Evolutionary conservation across 2,113 vertebrate genomes (phyloP).

Genomic region (Thalassarche chlororhynchos): DNA sequence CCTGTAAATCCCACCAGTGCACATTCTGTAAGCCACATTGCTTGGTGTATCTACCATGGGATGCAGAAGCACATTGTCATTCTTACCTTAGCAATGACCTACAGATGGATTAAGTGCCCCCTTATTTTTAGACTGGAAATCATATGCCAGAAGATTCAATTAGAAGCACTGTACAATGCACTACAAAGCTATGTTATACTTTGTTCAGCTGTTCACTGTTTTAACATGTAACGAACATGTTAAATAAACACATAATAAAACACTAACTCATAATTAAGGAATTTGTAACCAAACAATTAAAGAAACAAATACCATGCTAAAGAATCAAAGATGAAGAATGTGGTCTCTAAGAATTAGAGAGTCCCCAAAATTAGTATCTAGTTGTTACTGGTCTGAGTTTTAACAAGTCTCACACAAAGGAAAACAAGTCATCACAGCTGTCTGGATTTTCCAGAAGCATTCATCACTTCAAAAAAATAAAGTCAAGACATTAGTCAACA

Average conservation of each 20-base stretch:
- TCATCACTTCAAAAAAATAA: neutral
- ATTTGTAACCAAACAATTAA: neutral
- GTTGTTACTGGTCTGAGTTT: neutral
- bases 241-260: neutral
- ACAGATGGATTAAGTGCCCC: neutral
- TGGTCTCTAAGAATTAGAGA: neutral
- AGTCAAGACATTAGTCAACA: no score
- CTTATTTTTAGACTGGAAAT: neutral
- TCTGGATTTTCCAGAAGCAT: neutral
- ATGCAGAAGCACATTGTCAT: accelerated
- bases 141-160: neutral
- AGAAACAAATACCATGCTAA: neutral
- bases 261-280: neutral
- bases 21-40: accelerated
- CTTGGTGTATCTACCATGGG: neutral
- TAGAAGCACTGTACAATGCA: neutral
- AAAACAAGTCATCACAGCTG: neutral
- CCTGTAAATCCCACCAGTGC: neutral
- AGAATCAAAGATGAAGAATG: neutral
- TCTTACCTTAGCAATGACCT: neutral
- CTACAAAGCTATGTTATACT: neutral
- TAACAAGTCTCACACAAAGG: neutral
- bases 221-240: neutral
- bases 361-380: accelerated
- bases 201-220: neutral